A percentile compares a stretch with the other conserved stretches of the same genome.
These are phyloP conservation scores for Strigops habroptila DNA, from an alignment of 2,113 vertebrate genomes.

Conservation along the genomic window DNA sequence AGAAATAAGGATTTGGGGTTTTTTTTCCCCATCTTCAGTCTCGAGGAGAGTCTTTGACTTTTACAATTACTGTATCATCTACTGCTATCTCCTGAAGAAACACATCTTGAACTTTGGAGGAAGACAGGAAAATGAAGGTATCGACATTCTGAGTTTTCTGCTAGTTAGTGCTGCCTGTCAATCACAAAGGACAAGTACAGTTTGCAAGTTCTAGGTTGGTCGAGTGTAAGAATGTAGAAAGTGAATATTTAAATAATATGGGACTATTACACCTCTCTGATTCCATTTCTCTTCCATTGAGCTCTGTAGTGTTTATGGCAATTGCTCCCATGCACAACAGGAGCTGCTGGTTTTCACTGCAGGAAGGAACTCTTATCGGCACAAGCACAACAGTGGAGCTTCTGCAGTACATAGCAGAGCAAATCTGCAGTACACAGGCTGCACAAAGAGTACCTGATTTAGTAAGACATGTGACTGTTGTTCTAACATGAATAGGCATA, in stretches of 20 bases:
- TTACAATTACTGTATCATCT: not conserved
- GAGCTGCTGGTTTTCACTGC: not conserved
- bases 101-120: not conserved
- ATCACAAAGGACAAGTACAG: not conserved
- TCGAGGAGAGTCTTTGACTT: not conserved
- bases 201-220: not conserved
- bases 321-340: not conserved
- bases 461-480: not conserved
- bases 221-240: not conserved
- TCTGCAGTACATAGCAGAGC: not conserved
- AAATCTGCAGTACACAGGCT: not conserved
- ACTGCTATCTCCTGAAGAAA: slow-evolving; percentile 41
- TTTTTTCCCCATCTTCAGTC: not conserved
- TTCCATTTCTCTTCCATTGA: not conserved
- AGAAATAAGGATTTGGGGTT: not conserved
- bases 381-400: not conserved
- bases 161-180: not conserved
- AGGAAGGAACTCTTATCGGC: not conserved
- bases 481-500: not conserved
- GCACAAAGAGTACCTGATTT: not conserved
- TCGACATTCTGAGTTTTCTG: not conserved
- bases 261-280: not conserved
- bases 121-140: not conserved
- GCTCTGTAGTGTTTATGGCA: not conserved
- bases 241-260: not conserved